These are phyloP conservation scores for Scartelaos histophorus DNA, from an alignment of 2,113 vertebrate species.

Conservation along the genomic window DNA sequence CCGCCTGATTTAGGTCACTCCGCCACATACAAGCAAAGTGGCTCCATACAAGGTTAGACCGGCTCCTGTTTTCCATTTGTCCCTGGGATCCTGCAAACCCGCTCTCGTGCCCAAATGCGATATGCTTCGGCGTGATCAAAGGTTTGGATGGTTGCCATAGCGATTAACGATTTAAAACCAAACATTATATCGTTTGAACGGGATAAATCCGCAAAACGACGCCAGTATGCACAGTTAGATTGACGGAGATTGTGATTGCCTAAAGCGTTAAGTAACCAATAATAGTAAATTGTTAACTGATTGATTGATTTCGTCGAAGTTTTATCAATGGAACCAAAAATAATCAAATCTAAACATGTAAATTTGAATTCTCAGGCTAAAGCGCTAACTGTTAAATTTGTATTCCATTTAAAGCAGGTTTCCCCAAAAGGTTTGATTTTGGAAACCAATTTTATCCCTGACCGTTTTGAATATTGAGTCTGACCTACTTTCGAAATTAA, in stretches of 20 bases:
- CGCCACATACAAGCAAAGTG: slow-evolving; percentile 38
- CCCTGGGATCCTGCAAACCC: not conserved
- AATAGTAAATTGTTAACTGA: too few relatives aligned
- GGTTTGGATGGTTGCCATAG: too few relatives aligned
- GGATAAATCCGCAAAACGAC: too few relatives aligned
- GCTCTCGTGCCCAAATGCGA: not conserved
- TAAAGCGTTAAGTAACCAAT: not conserved
- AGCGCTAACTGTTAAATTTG: not conserved
- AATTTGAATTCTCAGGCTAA: too few relatives aligned
- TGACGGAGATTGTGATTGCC: too few relatives aligned
- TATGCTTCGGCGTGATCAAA: not conserved
- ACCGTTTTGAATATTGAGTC: not conserved
- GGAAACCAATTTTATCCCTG: slow-evolving; percentile 4
- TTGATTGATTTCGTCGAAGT: not conserved
- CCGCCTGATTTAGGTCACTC: slow-evolving; percentile 9
- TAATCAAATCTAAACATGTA: too few relatives aligned
- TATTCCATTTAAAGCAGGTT: not conserved
- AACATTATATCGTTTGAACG: too few relatives aligned
- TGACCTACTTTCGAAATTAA: slow-evolving; percentile 5
- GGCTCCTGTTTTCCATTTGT: slow-evolving; percentile 45
- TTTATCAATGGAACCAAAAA: not conserved
- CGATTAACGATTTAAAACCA: too few relatives aligned
- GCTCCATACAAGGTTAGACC: slow-evolving; percentile 47
- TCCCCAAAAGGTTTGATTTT: not conserved
- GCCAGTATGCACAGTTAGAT: too few relatives aligned